Evolutionary conservation across 2,888 invertebrate species (phyloP).

Genomic region (Azorinus chamasolen): DNA sequence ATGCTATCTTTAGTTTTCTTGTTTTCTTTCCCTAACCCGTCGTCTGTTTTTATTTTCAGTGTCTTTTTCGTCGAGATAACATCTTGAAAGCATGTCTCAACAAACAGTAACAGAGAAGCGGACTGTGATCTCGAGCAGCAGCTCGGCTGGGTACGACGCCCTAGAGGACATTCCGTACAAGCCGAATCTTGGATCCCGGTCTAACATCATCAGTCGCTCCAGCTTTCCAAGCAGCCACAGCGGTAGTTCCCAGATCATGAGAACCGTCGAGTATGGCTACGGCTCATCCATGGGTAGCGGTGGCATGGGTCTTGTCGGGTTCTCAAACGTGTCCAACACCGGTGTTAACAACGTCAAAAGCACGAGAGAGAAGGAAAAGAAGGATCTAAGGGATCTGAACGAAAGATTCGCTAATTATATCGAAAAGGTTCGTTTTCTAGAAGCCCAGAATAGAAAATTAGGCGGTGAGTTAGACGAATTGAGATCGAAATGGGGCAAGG

Average conservation of each 20-base stretch:
- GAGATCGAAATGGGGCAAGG: conserved; percentile 84
- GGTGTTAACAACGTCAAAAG: conserved; percentile 86
- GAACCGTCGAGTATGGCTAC: conserved; percentile 75
- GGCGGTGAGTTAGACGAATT: conserved; percentile 84
- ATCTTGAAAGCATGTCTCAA: conserved; percentile 64
- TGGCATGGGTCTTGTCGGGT: conserved; percentile 75
- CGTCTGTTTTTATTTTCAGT: conserved; percentile 19
- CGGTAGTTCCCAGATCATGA: conserved; percentile 63
- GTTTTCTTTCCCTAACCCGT: not conserved
- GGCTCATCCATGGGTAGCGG: conserved; percentile 57
- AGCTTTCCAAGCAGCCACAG: conserved; percentile 59
- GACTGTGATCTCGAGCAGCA: conserved; percentile 74
- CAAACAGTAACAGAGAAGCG: conserved; percentile 79
- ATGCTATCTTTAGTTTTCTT: not conserved
- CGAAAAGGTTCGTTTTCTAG: conserved; percentile 87
- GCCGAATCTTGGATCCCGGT: conserved; percentile 72
- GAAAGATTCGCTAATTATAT: conserved; percentile 88
- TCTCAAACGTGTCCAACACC: conserved; percentile 75
- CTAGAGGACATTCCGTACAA: conserved; percentile 69
- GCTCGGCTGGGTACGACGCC: conserved; percentile 59
- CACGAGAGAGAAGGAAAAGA: conserved; percentile 87
- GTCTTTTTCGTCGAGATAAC: conserved; percentile 23
- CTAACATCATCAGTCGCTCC: conserved; percentile 69
- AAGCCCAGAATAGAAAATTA: conserved; percentile 86
- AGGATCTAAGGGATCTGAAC: conserved; percentile 88